A percentile compares a stretch with the other conserved stretches of the same genome.
Conservation (phyloP, 2,888 invertebrate species). For the Pediacus dermestoides region DNA sequence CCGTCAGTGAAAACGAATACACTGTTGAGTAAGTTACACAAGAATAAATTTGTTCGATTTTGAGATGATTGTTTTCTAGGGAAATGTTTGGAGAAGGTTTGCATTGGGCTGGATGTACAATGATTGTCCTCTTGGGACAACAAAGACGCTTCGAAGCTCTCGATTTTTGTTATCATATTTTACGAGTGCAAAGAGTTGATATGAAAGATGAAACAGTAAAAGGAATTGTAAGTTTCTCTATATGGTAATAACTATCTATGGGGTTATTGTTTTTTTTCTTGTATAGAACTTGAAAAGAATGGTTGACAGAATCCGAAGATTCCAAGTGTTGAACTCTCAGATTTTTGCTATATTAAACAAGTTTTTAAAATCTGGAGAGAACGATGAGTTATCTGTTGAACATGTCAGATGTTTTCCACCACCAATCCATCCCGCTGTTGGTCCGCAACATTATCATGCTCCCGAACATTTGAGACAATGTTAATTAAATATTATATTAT, state of each 20-base stretch:
- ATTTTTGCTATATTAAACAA: constrained; percentile 94
- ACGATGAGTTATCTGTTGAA: constrained; percentile 84
- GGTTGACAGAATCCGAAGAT: constrained; percentile 95
- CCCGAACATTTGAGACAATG: constrained; percentile 56
- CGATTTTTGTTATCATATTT: constrained; percentile 97
- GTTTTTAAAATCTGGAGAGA: constrained; percentile 82
- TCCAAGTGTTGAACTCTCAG: constrained; percentile 97
- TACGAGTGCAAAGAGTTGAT: constrained; percentile 92
- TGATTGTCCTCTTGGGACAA: constrained; percentile 92
- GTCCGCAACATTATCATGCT: constrained; percentile 54
- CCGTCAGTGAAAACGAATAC: constrained; percentile 92
- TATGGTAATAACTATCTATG: not conserved
- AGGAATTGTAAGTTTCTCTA: constrained; percentile 76
- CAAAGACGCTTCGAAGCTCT: constrained; percentile 94
- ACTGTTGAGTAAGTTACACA: constrained; percentile 81
- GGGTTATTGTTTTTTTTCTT: constrained; percentile 23
- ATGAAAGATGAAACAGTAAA: constrained; percentile 93
- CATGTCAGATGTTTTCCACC: constrained; percentile 97
- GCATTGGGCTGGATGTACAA: constrained; percentile 98
- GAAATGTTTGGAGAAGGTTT: constrained; percentile 97
- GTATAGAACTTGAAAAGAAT: constrained; percentile 88
- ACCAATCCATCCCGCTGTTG: constrained; percentile 75
- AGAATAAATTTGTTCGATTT: constrained; percentile 2
- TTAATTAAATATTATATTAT: constrained; percentile 20
- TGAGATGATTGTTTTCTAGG: constrained; percentile 52